Base-by-base conservation (phyloP, 2,797 vertebrate species). In the Chelonia mydas region DNA sequence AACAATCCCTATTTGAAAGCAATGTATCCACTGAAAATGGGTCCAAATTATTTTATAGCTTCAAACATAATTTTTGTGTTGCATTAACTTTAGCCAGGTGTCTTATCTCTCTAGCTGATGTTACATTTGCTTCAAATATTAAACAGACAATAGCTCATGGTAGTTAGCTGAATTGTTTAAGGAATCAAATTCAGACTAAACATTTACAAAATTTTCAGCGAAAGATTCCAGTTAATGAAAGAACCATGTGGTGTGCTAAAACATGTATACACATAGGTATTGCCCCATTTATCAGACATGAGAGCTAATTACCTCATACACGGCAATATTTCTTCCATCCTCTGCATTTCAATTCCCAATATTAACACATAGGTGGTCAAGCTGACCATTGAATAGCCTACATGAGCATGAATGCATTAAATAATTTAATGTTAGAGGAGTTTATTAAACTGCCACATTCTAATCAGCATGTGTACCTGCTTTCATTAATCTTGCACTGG, bases 371-470 rank as follows among this genome's bases (percentile, higher is more conserved):
- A 99, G 98, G 98, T 99, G 99, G 99, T 98, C 98, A 98, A 98
- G 98, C 98, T 98, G 98, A 98, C 98, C 98, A 98, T 98, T 97
- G 98, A 99, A 99, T 99, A 98, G 98, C 98, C 98, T 98, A 98
- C 99, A 99, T 99, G 99, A 99, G 99, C 98, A 99, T 99, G 99
- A 99, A 99, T 99, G 99, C 99, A 99, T 99, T 99, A 99, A 98
- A 98, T 99, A 98, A 99, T 99, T 99, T 99, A 99, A 99, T 99
- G 98, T 98, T 98, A 98, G 97, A 98, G 98, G 99, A 98, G 98
- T 99, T 99, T 99, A 99, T 99, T 99, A 99, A 99, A 99, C 98
- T 98, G 98, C 99, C 98, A 98, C 98, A 98, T 98, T 98, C 98
- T 99, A 98, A 98, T 98, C 98, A 98, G 99, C 98, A 98, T 98